Base-by-base conservation (phyloP, 1,140 invertebrate species). In the Elymnias hypermnestra region DNA sequence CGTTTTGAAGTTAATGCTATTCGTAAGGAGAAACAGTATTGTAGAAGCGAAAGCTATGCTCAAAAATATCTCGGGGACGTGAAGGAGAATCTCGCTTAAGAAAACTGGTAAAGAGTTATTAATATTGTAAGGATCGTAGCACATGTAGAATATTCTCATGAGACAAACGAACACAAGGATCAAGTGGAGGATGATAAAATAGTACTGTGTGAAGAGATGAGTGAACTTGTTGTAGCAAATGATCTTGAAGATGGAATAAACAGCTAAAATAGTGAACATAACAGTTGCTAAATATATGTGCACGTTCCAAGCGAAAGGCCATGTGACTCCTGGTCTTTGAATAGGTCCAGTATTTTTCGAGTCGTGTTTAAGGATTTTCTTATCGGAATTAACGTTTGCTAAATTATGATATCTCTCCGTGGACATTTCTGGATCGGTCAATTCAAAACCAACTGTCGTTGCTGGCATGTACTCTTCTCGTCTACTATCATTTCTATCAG, bases 51-150 rank as follows among this genome's bases (percentile, higher is more conserved):
- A 96, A 0, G 94, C 92, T 1, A 95, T 92, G 7, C 94, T 94
- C 5, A 97, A 72, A 37, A 96, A 91, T 38, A 95, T 95, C 12
- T 93, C 92, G 0, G 94, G 94, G 14, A 95, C 88, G 63, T 95
- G 92, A 42, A 95, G 90, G 1, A 97, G 72, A n/a, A 97, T 90
- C 48, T 93, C 91, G 17, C 94, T 93, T 6, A 96, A 73, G 22
- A 93, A 91, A n/a, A 91, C 88, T 19, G 93, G 93, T 57, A 96
- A 89, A 0, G 92, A 93, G 25, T 89, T 88, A 44, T 92, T 91
- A 4, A 94, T 90, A 63, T 97, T 97, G 66, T 97, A 97, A 0
- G 95, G 93, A 84, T 97, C 95, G 61, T 95, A 94, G 55, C 95
- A 93, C 36, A 97, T 88, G 67, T 95, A 96, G 58, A 95, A 92